Conservation (phyloP, 1,140 invertebrate species). For the Leptinotarsa lineolata region DNA sequence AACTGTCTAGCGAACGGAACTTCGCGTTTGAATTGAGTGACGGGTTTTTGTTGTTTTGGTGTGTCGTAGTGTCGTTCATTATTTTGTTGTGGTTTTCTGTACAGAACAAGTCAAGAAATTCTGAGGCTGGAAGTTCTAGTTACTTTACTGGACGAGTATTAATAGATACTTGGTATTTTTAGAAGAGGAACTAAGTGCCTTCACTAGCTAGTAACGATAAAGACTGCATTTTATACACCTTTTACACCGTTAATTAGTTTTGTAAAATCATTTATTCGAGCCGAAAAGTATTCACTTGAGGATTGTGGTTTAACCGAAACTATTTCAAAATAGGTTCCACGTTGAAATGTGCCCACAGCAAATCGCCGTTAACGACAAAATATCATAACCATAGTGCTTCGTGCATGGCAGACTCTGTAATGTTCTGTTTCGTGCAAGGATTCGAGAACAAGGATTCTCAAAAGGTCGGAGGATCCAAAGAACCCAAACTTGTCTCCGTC, state of each 20-base stretch:
- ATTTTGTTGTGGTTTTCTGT: no score
- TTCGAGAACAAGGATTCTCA: constrained; percentile 46
- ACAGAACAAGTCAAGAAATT: no score
- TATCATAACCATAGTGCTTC: constrained; percentile 39
- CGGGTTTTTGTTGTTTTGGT: no score
- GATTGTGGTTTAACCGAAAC: no score
- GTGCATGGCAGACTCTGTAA: constrained; percentile 44
- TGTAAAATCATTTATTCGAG: neutral
- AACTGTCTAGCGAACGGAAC: no score
- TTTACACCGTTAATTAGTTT: constrained; percentile 5
- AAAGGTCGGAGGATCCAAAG: constrained; percentile 33
- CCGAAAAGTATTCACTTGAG: neutral
- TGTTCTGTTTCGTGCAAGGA: constrained; percentile 54
- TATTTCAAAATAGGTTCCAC: constrained; percentile 15
- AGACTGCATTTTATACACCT: neutral
- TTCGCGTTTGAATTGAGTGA: no score
- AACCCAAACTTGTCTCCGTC: constrained; percentile 46
- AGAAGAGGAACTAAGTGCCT: neutral
- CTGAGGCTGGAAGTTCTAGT: neutral
- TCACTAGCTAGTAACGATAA: neutral
- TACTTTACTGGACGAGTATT: neutral
- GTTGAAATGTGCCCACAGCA: constrained; percentile 11
- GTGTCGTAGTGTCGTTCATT: no score
- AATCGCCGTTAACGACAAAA: constrained; percentile 25
- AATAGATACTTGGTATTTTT: neutral